A percentile compares a stretch with the other conserved stretches of the same genome.
phyloP scores from a whole-genome alignment of 2,113 vertebrate genomes.

The Glareola pratincola region DNA sequence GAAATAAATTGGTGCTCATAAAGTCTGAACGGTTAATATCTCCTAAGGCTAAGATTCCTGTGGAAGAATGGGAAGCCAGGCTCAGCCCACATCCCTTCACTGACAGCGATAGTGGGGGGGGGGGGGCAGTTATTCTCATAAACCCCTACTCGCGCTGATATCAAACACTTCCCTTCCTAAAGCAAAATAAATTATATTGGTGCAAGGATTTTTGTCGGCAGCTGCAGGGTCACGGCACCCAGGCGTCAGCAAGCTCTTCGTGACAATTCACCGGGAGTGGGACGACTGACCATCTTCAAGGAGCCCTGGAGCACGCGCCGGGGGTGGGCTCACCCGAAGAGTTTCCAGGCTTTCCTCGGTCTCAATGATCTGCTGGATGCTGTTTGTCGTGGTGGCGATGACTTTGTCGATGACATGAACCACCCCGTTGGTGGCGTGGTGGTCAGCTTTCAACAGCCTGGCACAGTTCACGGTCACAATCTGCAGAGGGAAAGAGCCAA shows the following conservation, averaged over 20 bases:
- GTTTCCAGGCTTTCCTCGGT: constrained; percentile 89
- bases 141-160: background rate
- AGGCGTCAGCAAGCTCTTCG: background rate
- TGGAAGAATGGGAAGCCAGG: background rate
- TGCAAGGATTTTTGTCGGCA: background rate
- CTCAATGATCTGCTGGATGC: constrained; percentile 84
- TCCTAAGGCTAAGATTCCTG: background rate
- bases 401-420: constrained; percentile 96
- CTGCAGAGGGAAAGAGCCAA: constrained; percentile 65
- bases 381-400: constrained; percentile 88
- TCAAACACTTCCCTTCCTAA: background rate
- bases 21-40: background rate
- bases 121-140: background rate
- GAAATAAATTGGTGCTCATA: background rate
- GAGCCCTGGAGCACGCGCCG: rapidly evolving
- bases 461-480: constrained; percentile 97
- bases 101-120: background rate
- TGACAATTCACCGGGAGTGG: background rate
- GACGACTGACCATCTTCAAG: background rate
- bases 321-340: constrained; percentile 80
- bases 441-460: constrained; percentile 93
- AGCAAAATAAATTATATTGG: background rate
- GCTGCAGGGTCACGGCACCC: background rate
- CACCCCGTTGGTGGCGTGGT: constrained; percentile 94
- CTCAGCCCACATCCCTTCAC: background rate